Evolutionary conservation across 2,888 invertebrate species (phyloP).

Genomic region (Laspeyria flexula): DNA sequence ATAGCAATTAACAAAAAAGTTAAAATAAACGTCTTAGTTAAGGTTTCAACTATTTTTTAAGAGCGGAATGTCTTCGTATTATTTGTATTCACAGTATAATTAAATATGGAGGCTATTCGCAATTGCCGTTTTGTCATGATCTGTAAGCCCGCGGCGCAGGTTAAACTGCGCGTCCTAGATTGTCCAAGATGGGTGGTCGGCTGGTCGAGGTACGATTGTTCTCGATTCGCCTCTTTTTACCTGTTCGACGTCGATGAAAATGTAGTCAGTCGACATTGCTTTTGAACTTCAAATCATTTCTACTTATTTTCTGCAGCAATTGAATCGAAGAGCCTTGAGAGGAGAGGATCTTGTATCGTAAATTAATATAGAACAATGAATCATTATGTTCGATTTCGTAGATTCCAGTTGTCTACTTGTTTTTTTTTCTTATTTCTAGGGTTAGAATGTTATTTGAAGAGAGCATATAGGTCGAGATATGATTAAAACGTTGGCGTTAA

Average conservation of each 20-base stretch:
- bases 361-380: slow-evolving; percentile 54
- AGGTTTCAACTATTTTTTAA: neutral
- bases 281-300: slow-evolving; percentile 53
- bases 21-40: neutral
- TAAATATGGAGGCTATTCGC: slow-evolving; percentile 18
- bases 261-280: slow-evolving; percentile 44
- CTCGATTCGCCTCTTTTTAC: slow-evolving; percentile 56
- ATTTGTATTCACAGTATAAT: slow-evolving; percentile 15
- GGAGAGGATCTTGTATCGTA: slow-evolving; percentile 43
- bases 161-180: slow-evolving; percentile 48
- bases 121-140: slow-evolving; percentile 29
- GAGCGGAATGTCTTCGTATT: neutral
- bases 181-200: slow-evolving; percentile 51
- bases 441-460: slow-evolving; percentile 1
- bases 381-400: slow-evolving; percentile 46
- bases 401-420: slow-evolving; percentile 20
- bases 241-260: slow-evolving; percentile 43
- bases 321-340: slow-evolving; percentile 36
- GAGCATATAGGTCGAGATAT: slow-evolving; percentile 4
- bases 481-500: slow-evolving; percentile 4
- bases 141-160: slow-evolving; percentile 27
- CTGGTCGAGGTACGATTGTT: slow-evolving; percentile 48
- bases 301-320: slow-evolving; percentile 47
- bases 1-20: slow-evolving; percentile 8
- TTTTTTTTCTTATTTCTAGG: slow-evolving; percentile 18